Evolutionary conservation across 2,888 invertebrate species (phyloP).

Genomic region (Deilephila elpenor): DNA sequence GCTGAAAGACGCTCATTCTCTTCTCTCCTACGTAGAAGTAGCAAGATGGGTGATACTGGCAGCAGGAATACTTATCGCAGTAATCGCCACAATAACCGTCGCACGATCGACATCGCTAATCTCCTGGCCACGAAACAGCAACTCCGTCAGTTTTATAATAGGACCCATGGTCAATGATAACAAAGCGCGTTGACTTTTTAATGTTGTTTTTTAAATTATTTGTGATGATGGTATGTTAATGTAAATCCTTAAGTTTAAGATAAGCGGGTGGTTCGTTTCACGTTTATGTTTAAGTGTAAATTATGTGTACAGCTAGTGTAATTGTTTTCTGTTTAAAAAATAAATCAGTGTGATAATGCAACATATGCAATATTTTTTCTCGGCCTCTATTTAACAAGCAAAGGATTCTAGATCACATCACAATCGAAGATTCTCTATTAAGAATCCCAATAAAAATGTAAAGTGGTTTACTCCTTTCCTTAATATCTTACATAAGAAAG

Average conservation of each 20-base stretch:
- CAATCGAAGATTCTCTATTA: too few species aligned
- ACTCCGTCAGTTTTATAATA: conserved; percentile 72
- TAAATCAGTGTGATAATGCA: conserved; percentile 8
- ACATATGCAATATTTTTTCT: background rate
- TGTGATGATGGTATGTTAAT: background rate
- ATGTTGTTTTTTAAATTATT: conserved; percentile 36
- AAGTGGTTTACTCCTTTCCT: too few species aligned
- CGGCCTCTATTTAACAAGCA: too few species aligned
- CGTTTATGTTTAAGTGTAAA: conserved; percentile 2
- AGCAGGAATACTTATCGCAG: conserved; percentile 52
- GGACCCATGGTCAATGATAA: conserved; percentile 56
- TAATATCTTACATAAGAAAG: too few species aligned
- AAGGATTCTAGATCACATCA: too few species aligned
- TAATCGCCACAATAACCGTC: conserved; percentile 49
- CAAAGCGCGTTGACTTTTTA: conserved; percentile 54
- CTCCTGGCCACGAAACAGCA: conserved; percentile 60
- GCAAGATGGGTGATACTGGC: conserved; percentile 74
- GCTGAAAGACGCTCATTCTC: conserved; percentile 62
- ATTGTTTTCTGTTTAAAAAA: conserved; percentile 15
- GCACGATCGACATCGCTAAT: conserved; percentile 56
- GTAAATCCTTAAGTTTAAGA: background rate
- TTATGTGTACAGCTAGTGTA: conserved; percentile 15
- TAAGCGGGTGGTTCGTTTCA: background rate
- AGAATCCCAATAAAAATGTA: too few species aligned
- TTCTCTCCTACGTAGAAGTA: conserved; percentile 67